These are phyloP conservation scores for Aptenodytes patagonicus DNA, from an alignment of 2,113 vertebrate species.

Conservation along the genomic window DNA sequence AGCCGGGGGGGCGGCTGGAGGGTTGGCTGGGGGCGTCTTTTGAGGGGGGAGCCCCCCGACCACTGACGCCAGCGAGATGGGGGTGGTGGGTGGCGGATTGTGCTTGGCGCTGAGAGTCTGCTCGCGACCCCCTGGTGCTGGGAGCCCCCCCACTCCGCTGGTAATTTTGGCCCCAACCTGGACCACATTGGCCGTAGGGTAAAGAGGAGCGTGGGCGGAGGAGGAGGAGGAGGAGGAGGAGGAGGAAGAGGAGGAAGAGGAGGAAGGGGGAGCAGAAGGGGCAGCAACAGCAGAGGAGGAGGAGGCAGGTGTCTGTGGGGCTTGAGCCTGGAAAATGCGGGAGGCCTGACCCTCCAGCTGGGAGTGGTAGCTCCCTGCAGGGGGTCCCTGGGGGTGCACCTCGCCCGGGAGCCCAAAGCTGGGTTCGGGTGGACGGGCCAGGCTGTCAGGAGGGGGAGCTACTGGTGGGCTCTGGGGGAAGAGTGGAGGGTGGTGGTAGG, in stretches of 20 bases:
- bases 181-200: slow-evolving; percentile 44
- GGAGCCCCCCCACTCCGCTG: slow-evolving; percentile 36
- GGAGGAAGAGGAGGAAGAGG: slow-evolving; percentile 55
- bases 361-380: slow-evolving; percentile 63
- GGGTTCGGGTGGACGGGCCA: slow-evolving; percentile 70
- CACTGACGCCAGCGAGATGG: slow-evolving; percentile 70
- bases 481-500: slow-evolving; percentile 75
- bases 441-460: slow-evolving; percentile 64
- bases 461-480: slow-evolving; percentile 78
- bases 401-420: slow-evolving; percentile 57
- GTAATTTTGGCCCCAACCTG: slow-evolving; percentile 57
- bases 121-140: slow-evolving; percentile 40
- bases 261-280: slow-evolving; percentile 57
- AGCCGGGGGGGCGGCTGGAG: no score
- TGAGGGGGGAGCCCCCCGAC: no score
- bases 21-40: no score
- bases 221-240: slow-evolving; percentile 56
- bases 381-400: slow-evolving; percentile 66
- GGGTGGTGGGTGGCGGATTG: slow-evolving; percentile 81
- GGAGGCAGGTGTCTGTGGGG: slow-evolving; percentile 69
- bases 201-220: slow-evolving; percentile 50
- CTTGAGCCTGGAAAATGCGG: slow-evolving; percentile 73
- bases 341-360: slow-evolving; percentile 74
- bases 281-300: slow-evolving; percentile 56
- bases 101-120: slow-evolving; percentile 72